These are phyloP conservation scores for Parazoanthus swiftii DNA, from an alignment of 92 coral and sea anemone genomes.

Conservation along the genomic window DNA sequence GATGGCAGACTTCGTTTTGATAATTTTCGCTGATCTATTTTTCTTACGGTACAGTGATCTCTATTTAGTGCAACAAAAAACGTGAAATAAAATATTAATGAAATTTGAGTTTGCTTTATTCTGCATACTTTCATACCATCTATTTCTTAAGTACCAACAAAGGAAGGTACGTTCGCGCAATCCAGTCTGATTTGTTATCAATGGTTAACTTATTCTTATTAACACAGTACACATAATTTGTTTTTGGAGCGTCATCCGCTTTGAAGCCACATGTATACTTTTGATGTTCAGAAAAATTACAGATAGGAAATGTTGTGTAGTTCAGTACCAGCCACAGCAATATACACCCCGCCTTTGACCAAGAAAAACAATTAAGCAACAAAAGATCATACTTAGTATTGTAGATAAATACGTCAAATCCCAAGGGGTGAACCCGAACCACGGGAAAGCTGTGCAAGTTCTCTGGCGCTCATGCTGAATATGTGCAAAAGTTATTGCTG, in stretches of 20 bases:
- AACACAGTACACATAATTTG: background rate
- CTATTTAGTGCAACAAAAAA: background rate
- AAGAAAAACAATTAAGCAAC: background rate
- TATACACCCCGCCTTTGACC: background rate
- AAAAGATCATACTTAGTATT: background rate
- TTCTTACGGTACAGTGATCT: background rate
- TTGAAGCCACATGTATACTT: constrained; percentile 4
- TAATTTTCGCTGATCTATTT: background rate
- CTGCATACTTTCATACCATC: background rate
- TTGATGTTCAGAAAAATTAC: background rate
- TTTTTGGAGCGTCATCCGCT: background rate
- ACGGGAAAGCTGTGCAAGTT: constrained; percentile 13
- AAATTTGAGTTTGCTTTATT: background rate
- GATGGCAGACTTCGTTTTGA: background rate
- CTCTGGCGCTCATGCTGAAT: background rate
- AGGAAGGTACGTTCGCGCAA: background rate
- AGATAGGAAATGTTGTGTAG: constrained; percentile 1
- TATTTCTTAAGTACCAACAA: background rate
- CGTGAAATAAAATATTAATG: background rate
- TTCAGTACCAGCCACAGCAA: constrained; percentile 14
- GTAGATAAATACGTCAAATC: constrained; percentile 6
- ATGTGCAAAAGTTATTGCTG: background rate
- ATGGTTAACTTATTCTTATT: background rate
- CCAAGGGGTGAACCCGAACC: background rate
- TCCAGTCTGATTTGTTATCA: background rate